phyloP scores from a whole-genome alignment of 1,140 invertebrate genomes.

The Caenorhabditis remanei region DNA sequence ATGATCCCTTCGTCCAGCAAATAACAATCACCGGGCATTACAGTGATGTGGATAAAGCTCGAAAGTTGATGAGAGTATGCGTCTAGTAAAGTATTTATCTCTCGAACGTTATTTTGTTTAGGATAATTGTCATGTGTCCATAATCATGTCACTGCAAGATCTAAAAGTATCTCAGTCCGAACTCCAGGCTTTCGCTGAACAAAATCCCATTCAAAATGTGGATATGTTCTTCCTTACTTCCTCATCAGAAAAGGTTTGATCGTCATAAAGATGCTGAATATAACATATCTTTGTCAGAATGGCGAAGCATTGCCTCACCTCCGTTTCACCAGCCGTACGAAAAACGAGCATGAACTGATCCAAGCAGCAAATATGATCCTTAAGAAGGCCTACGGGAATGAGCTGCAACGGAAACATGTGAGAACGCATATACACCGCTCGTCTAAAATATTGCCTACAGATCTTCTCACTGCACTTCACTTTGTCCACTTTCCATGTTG shows the following conservation, averaged over 20 bases:
- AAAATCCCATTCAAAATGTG: conserved; percentile 53
- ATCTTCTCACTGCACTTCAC: conserved; percentile 36
- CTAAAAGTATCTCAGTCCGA: not conserved
- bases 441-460: not conserved
- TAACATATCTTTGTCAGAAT: not conserved
- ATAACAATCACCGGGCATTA: conserved; percentile 20
- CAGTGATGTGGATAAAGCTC: conserved; percentile 14
- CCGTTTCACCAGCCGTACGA: conserved; percentile 6
- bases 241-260: not conserved
- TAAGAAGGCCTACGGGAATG: not conserved
- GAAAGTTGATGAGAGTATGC: conserved; percentile 37
- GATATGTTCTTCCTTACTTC: not conserved
- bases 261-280: not conserved
- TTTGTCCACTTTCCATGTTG: not conserved
- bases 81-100: not conserved
- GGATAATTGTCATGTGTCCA: conserved; percentile 21
- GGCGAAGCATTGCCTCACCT: not conserved
- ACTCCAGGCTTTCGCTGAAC: not conserved
- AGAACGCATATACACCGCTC: not conserved
- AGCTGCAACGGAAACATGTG: not conserved
- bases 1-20: conserved; percentile 33
- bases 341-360: not conserved
- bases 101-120: not conserved
- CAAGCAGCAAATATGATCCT: not conserved
- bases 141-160: conserved; percentile 7